These are phyloP conservation scores for Anas platyrhynchos DNA, from an alignment of 2,113 vertebrate species.

Conservation along the genomic window DNA sequence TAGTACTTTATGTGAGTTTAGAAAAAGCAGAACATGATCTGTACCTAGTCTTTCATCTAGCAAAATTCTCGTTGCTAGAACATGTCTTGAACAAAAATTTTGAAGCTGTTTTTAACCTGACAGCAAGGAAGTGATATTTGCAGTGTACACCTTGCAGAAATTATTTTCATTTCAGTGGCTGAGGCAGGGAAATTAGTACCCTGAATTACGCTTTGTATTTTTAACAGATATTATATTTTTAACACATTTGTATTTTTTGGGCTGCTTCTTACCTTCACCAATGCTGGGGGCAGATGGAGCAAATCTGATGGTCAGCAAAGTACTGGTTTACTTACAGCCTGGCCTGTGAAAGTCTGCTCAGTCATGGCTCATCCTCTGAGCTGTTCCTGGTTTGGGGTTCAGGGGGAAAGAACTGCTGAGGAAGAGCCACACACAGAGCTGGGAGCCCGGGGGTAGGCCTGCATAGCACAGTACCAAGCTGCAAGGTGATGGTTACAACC, in stretches of 20 bases:
- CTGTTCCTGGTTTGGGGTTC: accelerated
- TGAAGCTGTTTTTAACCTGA: neutral
- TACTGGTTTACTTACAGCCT: accelerated
- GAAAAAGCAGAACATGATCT: neutral
- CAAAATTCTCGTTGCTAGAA: neutral
- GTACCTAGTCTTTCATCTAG: neutral
- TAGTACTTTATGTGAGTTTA: neutral
- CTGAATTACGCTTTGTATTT: neutral
- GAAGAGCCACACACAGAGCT: accelerated
- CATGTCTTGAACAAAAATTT: neutral
- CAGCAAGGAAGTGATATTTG: neutral
- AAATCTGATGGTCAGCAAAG: neutral
- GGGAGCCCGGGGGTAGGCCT: accelerated
- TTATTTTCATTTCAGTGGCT: neutral
- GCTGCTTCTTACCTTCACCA: neutral
- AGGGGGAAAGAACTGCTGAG: neutral
- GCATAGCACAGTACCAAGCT: neutral
- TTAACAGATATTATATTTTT: neutral
- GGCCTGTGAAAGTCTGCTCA: neutral
- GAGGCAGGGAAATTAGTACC: neutral
- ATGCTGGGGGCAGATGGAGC: neutral
- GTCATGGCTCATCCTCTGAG: accelerated
- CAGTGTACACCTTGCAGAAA: neutral
- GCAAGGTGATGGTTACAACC: neutral
- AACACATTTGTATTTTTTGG: neutral